Conservation (phyloP, 2,113 vertebrate genomes). For the Psammodynastes pulverulentus region DNA sequence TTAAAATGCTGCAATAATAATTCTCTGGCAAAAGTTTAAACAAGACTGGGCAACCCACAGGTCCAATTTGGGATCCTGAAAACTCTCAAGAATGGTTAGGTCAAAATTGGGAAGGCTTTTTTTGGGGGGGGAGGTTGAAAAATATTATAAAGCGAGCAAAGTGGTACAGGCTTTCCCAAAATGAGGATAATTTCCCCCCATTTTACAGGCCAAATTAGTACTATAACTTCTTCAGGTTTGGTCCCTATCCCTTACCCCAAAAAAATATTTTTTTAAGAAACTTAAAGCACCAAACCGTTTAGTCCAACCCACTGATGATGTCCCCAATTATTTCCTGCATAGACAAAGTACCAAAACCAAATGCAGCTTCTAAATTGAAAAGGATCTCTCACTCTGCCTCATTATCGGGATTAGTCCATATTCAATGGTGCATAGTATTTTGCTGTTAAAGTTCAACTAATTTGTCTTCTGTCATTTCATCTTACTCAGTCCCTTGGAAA, state of each 20-base stretch:
- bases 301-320: background rate
- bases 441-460: background rate
- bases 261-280: background rate
- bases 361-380: background rate
- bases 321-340: background rate
- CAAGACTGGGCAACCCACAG: background rate
- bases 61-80: background rate
- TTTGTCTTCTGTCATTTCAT: background rate
- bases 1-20: background rate
- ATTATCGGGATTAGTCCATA: background rate
- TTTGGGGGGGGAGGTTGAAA: background rate
- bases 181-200: background rate
- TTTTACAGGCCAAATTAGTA: background rate
- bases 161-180: background rate
- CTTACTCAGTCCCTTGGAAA: background rate
- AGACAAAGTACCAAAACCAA: background rate
- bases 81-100: background rate
- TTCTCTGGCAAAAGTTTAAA: background rate
- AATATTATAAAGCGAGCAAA: background rate
- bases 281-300: background rate
- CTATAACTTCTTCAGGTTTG: background rate
- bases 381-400: background rate
- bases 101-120: background rate
- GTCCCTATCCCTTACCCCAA: background rate
- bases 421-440: background rate